A percentile compares a stretch with the other conserved stretches of the same genome.
phyloP scores from a whole-genome alignment of 2,888 invertebrate genomes.

The Netelia fuscicornis region DNA sequence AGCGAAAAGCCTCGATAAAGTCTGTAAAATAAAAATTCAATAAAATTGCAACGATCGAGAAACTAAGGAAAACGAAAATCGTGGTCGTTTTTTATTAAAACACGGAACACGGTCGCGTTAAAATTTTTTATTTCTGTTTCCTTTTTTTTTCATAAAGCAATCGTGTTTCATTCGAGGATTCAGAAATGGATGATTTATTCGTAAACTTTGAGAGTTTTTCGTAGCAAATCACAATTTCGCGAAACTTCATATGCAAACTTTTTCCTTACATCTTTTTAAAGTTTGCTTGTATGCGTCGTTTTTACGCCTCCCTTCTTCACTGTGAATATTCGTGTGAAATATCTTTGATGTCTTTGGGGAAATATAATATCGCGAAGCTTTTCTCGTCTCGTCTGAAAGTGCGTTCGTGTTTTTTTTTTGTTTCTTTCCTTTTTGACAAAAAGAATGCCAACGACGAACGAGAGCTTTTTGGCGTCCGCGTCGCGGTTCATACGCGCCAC shows the following conservation, averaged over 20 bases:
- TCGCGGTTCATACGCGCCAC: background rate
- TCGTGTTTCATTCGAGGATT: background rate
- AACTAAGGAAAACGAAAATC: background rate
- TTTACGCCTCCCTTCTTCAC: too few species aligned
- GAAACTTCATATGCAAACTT: background rate
- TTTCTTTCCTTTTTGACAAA: conserved; percentile 1
- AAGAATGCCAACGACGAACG: conserved; percentile 23
- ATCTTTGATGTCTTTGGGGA: conserved; percentile 29
- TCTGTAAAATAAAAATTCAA: background rate
- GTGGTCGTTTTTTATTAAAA: too few species aligned
- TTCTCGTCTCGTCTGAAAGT: conserved; percentile 41
- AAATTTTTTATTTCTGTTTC: too few species aligned
- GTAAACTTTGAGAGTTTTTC: background rate
- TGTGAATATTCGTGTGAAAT: background rate
- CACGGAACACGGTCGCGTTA: too few species aligned
- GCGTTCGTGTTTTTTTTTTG: too few species aligned
- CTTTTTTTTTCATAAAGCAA: too few species aligned
- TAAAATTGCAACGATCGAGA: background rate
- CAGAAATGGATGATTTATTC: background rate
- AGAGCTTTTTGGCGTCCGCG: conserved; percentile 19
- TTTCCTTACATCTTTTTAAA: background rate
- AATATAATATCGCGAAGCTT: conserved; percentile 16
- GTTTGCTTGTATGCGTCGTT: background rate
- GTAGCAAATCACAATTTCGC: background rate
- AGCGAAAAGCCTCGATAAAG: background rate